Base-by-base conservation (phyloP, 2,797 vertebrate species). In the Erethizon dorsatum region DNA sequence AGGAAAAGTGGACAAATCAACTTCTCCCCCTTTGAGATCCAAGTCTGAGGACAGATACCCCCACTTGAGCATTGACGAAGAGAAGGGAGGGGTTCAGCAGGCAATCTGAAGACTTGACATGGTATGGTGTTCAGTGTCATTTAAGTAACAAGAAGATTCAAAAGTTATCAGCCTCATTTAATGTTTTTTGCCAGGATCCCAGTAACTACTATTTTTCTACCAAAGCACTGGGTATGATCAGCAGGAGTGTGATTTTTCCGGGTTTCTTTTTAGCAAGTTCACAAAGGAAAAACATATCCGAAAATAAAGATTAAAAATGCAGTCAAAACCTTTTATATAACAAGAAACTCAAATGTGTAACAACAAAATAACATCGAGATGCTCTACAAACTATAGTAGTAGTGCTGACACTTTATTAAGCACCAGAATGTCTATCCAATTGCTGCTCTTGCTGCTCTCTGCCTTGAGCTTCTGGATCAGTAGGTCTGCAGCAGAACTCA, bases 321-420 rank as follows among this genome's bases (percentile, higher is more conserved):
- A 65, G 79, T 79, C n/a, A 90, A 73, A 84, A 28, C 2, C 12
- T 78, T 96, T 88, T 84, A 54, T 41, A 41, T 83, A 95, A 90
- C 82, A 65, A 87, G n/a, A 41, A 97, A 91, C 12, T 95, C 18
- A 88, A 88, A 95, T 50, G 45, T 13, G 54, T 63, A 84, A 84
- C 8, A 89, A 56, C n/a, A 91, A 87, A 93, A 78, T 9, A 69
- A 63, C 3, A 85, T 14, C 77, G 71, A 90, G 5, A 88, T 63
- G 80, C 12, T 61, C 20, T 85, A 59, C 7, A 56, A 26, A 80
- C 59, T 69, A 85, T 1, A 89, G 37, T 1, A 89, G 37, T 11
- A 78, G 77, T 65, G 91, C 63, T 71, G 88, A 11, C 61, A 85
- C 12, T 80, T 86, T 86, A 52, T 33, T 24, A 80, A 89, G 20